Evolutionary conservation across 2,888 invertebrate genomes (phyloP).

Genomic region (Phyllotreta cruciferae): DNA sequence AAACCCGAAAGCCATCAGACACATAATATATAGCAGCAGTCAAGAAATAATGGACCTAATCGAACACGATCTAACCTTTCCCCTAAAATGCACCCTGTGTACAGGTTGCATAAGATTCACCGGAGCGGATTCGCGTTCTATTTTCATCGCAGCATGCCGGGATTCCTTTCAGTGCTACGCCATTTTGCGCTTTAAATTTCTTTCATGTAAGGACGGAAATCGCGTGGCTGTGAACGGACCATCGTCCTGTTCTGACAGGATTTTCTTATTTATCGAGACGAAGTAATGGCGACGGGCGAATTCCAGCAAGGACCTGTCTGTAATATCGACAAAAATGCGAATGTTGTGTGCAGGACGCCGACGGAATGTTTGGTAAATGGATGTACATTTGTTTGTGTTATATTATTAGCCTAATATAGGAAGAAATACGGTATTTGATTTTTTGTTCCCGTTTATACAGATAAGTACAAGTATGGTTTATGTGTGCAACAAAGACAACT

Average conservation of each 20-base stretch:
- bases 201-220: constrained; percentile 3
- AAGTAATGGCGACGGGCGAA: constrained; percentile 39
- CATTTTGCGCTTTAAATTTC: constrained; percentile 3
- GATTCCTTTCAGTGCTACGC: neutral
- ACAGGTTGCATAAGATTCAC: constrained; percentile 21
- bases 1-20: constrained; percentile 20
- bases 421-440: too few species aligned
- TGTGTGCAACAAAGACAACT: too few species aligned
- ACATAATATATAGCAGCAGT: constrained; percentile 24
- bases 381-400: neutral
- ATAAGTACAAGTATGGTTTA: too few species aligned
- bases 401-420: too few species aligned
- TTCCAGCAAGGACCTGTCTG: constrained; percentile 25
- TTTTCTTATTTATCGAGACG: constrained; percentile 24
- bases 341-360: constrained; percentile 19
- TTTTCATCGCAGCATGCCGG: neutral
- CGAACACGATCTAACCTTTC: constrained; percentile 27
- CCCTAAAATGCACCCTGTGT: constrained; percentile 24
- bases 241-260: constrained; percentile 6
- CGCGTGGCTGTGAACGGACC: neutral
- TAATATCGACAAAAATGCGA: constrained; percentile 25
- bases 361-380: constrained; percentile 23
- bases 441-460: too few species aligned
- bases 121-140: neutral
- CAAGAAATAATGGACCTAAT: constrained; percentile 34